Evolutionary conservation across 2,888 invertebrate genomes (phyloP).

Genomic region (Rambutsinella grinnellia): DNA sequence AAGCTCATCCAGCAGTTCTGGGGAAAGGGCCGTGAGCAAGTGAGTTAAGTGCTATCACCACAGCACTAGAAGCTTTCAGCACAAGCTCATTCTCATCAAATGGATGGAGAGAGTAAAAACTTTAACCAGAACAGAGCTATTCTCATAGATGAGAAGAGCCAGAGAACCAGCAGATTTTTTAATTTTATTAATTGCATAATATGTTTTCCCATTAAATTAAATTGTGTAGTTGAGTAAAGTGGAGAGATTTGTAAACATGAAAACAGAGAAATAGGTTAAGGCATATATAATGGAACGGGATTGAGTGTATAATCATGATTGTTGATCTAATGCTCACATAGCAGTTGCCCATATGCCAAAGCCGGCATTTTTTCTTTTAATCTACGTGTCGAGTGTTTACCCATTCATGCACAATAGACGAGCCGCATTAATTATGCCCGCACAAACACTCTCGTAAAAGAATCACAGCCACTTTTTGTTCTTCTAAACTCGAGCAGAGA

Average conservation of each 20-base stretch:
- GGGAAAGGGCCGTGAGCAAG: not conserved
- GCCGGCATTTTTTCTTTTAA: constrained; percentile 3
- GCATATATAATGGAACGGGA: not conserved
- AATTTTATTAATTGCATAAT: not conserved
- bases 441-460: not conserved
- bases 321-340: not conserved
- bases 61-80: not conserved
- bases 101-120: too few species aligned
- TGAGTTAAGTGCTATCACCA: not conserved
- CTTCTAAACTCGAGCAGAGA: not conserved
- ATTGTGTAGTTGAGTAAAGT: not conserved
- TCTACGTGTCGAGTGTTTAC: not conserved
- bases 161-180: not conserved
- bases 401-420: not conserved
- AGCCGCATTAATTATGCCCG: constrained; percentile 12
- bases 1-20: not conserved
- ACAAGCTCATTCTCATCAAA: too few species aligned
- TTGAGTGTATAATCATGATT: not conserved
- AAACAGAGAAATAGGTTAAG: not conserved
- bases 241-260: not conserved
- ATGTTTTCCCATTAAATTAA: not conserved
- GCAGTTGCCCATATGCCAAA: not conserved
- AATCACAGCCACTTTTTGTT: not conserved
- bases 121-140: too few species aligned
- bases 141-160: too few species aligned